These are phyloP conservation scores for Eumeta japonica DNA, from an alignment of 1,140 invertebrate genomes.

Conservation along the genomic window DNA sequence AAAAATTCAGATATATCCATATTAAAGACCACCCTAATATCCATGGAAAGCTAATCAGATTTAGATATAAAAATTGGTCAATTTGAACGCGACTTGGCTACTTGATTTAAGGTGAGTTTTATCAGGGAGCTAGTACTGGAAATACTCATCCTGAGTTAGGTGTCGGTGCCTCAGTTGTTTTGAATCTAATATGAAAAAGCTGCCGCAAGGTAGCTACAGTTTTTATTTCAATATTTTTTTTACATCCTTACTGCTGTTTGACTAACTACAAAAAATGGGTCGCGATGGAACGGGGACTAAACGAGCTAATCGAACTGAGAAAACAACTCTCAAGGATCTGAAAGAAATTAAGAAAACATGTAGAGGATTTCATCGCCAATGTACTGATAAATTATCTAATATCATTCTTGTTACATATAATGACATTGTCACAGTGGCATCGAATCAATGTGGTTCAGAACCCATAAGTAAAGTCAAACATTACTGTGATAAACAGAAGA, in stretches of 20 bases:
- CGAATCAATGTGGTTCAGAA: conserved; percentile 17
- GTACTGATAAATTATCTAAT: conserved; percentile 9
- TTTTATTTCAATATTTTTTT: too few relatives aligned
- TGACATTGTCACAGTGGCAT: conserved; percentile 24
- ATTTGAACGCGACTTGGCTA: conserved; percentile 12
- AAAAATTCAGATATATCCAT: too few relatives aligned
- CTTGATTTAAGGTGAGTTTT: conserved; percentile 12
- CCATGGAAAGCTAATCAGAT: conserved; percentile 10
- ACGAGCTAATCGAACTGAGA: conserved; percentile 10
- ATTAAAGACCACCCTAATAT: too few relatives aligned
- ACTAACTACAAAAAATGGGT: conserved; percentile 8
- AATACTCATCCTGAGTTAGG: conserved; percentile 13
- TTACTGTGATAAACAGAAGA: conserved; percentile 20
- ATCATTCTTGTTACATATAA: conserved; percentile 22
- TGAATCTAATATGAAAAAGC: conserved; percentile 11
- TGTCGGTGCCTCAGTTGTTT: conserved; percentile 12
- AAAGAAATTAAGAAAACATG: conserved; percentile 11
- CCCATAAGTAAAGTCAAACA: conserved; percentile 22
- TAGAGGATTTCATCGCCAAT: conserved; percentile 9
- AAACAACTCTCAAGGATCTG: conserved; percentile 8
- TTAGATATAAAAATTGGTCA: too few relatives aligned
- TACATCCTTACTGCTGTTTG: conserved; percentile 9
- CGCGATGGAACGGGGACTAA: conserved; percentile 10
- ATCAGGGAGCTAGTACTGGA: conserved; percentile 14
- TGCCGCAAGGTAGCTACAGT: conserved; percentile 7